phyloP scores from a whole-genome alignment of 2,888 invertebrate genomes.

The Cosmopolites sordidus region DNA sequence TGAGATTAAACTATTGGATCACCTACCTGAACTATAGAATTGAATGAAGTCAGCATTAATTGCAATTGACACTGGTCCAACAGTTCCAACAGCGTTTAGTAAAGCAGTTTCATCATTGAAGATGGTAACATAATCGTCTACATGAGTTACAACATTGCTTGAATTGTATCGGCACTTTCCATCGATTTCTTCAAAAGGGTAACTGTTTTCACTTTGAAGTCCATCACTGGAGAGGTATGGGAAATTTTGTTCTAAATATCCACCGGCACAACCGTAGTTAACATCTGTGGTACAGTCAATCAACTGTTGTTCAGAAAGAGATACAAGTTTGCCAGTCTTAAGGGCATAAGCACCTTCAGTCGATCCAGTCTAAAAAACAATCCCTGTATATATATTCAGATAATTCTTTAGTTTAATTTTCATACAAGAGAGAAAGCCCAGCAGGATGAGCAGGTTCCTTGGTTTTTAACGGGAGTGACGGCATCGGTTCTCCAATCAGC shows the following conservation, averaged over 20 bases:
- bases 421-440: slow-evolving; percentile 31
- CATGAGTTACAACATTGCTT: slow-evolving; percentile 13
- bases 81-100: slow-evolving; percentile 13
- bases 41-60: slow-evolving; percentile 14
- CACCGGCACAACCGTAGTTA: slow-evolving; percentile 54
- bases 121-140: slow-evolving; percentile 4
- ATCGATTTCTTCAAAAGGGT: slow-evolving; percentile 12
- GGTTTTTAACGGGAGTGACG: slow-evolving; percentile 31
- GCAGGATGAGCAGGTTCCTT: slow-evolving; percentile 31
- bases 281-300: slow-evolving; percentile 51
- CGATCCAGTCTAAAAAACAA: slow-evolving; percentile 53
- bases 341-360: slow-evolving; percentile 52
- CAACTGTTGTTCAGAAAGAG: slow-evolving; percentile 55
- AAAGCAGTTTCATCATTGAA: slow-evolving; percentile 16
- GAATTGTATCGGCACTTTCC: slow-evolving; percentile 13
- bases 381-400: not conserved
- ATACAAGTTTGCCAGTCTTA: slow-evolving; percentile 49
- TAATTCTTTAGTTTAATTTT: not conserved
- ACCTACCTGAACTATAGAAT: slow-evolving; percentile 11
- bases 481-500: slow-evolving; percentile 33
- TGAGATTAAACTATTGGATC: not conserved
- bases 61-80: slow-evolving; percentile 22
- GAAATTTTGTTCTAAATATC: slow-evolving; percentile 50
- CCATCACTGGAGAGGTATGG: slow-evolving; percentile 39
- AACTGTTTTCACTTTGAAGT: slow-evolving; percentile 27